Conservation (phyloP, 1,140 invertebrate species). For the Mylabris phalerata region DNA sequence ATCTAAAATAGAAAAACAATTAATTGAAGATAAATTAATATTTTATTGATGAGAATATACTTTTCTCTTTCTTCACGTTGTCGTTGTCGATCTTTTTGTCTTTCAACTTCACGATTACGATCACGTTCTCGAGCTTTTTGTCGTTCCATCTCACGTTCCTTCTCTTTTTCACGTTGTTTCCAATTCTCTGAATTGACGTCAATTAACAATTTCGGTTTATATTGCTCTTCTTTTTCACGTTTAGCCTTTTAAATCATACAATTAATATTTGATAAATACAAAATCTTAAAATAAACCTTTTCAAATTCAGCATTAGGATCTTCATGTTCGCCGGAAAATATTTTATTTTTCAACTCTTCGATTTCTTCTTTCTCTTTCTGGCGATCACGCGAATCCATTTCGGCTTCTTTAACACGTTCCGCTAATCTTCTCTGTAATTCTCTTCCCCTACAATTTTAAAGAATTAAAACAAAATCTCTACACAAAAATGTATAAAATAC, state of each 20-base stretch:
- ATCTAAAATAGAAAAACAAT: conserved; percentile 29
- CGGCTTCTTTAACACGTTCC: conserved; percentile 87
- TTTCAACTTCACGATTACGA: conserved; percentile 44
- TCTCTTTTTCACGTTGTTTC: conserved; percentile 49
- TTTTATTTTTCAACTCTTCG: conserved; percentile 76
- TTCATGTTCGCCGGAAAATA: conserved; percentile 71
- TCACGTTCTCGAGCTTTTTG: conserved; percentile 44
- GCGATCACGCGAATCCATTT: conserved; percentile 82
- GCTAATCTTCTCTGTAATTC: conserved; percentile 81
- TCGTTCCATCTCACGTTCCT: conserved; percentile 45
- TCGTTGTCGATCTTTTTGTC: conserved; percentile 46
- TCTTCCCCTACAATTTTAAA: conserved; percentile 58
- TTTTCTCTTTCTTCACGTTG: conserved; percentile 44
- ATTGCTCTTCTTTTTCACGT: conserved; percentile 73
- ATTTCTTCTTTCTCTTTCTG: conserved; percentile 88
- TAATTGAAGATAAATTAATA: conserved; percentile 1
- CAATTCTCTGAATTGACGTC: conserved; percentile 54
- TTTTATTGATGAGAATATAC: conserved; percentile 10
- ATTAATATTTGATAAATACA: no score
- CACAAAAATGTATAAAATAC: conserved; percentile 43
- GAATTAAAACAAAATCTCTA: conserved; percentile 8
- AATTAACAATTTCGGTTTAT: conserved; percentile 72
- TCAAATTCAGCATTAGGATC: conserved; percentile 81
- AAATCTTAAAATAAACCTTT: conserved; percentile 21
- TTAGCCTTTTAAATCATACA: conserved; percentile 45